Evolutionary conservation across 2,797 vertebrate species (phyloP), one percentile per base, ranked within the genome.

Genomic region (Mormyrus proboscirostris): DNA sequence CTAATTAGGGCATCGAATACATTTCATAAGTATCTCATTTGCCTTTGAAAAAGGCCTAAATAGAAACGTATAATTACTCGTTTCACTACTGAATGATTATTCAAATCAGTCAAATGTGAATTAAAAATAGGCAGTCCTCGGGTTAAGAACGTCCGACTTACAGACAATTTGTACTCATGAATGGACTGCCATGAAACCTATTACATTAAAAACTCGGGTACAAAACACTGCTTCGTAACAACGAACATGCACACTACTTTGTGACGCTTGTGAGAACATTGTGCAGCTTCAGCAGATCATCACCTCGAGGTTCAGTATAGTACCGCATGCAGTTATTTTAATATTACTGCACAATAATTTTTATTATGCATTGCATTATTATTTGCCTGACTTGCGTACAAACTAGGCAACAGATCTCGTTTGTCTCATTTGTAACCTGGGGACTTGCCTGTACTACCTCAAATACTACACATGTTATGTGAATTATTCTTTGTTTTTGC

Each of bases 11-110:
- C 55, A 59, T 62, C 1, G 53, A 87, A 87, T 87, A 87, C 29
- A 44, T 57, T 41, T 57, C 16, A 87, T 41, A 87, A 62, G 51
- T 44, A 57, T 87, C 53, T 87, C 53, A 59, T 87, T 87, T 87
- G 51, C 86, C 51, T 87, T 59, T 87, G 86, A 87, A 87, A 53
- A 53, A 87, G 33, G 86, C 5, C 53, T 41, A 87, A 87, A 87
- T 59, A 59, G 22, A 85, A 33, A 87, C 14, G 5, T 55, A 59
- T 44, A 87, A 87, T 57, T 87, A 87, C 29, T n/a, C 19, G 50
- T 59, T 51, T 50, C 22, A 85, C 47, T 85, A 51, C 25, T 6
- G 44, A 85, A 85, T 51, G 83, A 57, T 33, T 41, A 57, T 87
- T 87, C 29, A 87, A 87, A 87, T 55, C 53, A 87, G 53, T 57